These are phyloP conservation scores for Tursiops truncatus DNA, from an alignment of 2,113 vertebrate species.

Conservation along the genomic window DNA sequence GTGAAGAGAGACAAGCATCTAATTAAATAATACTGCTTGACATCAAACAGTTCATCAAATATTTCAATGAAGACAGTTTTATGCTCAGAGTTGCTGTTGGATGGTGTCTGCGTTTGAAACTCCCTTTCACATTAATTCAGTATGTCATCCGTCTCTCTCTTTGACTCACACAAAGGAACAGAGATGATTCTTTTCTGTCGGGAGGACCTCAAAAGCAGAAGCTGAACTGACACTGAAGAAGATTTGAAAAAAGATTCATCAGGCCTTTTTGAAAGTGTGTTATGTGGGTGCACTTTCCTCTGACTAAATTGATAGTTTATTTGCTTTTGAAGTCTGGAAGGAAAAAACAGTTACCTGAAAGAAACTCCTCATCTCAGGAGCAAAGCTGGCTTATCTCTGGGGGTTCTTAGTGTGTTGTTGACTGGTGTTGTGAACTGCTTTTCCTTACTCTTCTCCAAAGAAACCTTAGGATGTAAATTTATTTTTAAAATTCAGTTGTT, in stretches of 20 bases:
- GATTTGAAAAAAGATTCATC: slow-evolving; percentile 22
- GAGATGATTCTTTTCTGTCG: slow-evolving; percentile 4
- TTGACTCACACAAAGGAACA: slow-evolving; percentile 38
- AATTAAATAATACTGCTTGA: slow-evolving; percentile 63
- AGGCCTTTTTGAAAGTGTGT: not conserved
- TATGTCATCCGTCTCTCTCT: slow-evolving; percentile 42
- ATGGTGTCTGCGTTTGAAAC: slow-evolving; percentile 12
- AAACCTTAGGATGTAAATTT: not conserved
- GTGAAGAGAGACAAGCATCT: slow-evolving; percentile 35
- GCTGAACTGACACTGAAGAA: slow-evolving; percentile 5
- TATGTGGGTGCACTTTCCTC: slow-evolving; percentile 44
- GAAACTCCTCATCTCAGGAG: not conserved
- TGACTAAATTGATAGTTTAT: not conserved
- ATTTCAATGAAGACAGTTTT: slow-evolving; percentile 51
- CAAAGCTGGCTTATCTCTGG: not conserved
- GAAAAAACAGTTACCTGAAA: slow-evolving; percentile 16
- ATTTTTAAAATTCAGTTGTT: slow-evolving; percentile 6
- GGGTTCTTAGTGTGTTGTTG: not conserved
- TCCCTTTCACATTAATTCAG: slow-evolving; percentile 31
- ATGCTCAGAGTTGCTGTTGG: not conserved
- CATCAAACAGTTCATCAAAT: slow-evolving; percentile 61
- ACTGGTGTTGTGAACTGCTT: not conserved
- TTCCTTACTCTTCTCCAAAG: slow-evolving; percentile 5
- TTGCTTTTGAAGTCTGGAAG: slow-evolving; percentile 57
- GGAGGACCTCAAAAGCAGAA: slow-evolving; percentile 46